Evolutionary conservation across 2,888 invertebrate species (phyloP).

Genomic region (Entomobrya multifasciata): DNA sequence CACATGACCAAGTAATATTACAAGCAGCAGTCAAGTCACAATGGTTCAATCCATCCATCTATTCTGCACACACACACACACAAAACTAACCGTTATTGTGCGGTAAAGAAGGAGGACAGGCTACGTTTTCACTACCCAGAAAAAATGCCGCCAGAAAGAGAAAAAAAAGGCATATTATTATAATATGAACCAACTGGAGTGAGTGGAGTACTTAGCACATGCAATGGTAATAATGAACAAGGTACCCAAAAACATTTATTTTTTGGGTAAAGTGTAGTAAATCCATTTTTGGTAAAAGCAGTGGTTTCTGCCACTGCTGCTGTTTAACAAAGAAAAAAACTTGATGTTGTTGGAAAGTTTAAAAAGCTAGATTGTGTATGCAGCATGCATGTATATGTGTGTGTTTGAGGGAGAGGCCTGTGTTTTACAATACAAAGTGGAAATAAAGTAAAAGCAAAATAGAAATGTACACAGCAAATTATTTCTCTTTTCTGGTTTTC

Average conservation of each 20-base stretch:
- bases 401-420: slow-evolving; percentile 4
- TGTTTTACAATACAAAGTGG: background rate
- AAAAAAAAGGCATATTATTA: background rate
- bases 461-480: background rate
- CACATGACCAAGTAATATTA: background rate
- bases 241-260: slow-evolving; percentile 13
- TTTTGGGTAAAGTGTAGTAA: slow-evolving; percentile 28
- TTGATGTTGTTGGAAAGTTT: background rate
- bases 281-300: slow-evolving; percentile 31
- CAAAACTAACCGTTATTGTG: background rate
- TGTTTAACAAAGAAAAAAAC: background rate
- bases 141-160: slow-evolving; percentile 26
- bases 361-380: slow-evolving; percentile 1
- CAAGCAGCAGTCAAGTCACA: slow-evolving; percentile 2
- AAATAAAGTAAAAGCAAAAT: background rate
- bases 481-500: background rate
- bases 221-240: slow-evolving; percentile 12
- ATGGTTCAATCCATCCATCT: slow-evolving; percentile 42
- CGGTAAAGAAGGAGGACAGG: background rate
- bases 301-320: slow-evolving; percentile 24
- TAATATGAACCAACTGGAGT: background rate
- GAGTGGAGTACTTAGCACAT: slow-evolving; percentile 35
- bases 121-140: slow-evolving; percentile 26
- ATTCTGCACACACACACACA: slow-evolving; percentile 5
- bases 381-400: no score